Evolutionary conservation across 2,888 invertebrate genomes (phyloP), one percentile per base, ranked within the genome.

Genomic region (Ormyrus rosae): DNA sequence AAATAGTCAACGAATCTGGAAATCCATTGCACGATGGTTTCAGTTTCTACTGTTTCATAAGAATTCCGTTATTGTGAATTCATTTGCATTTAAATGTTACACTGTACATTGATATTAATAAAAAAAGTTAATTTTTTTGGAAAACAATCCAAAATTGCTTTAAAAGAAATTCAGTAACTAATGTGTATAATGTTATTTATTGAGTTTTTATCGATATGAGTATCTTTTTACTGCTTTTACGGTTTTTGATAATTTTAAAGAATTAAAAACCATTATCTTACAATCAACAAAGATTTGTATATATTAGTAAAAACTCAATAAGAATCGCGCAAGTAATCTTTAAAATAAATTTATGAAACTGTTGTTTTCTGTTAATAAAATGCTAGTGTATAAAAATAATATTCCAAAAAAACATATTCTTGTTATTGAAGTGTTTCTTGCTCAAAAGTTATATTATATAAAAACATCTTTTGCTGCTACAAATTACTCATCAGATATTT

Each of bases 41-140:
- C 48, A 13, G n/a, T 76, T 80, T 71, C 67, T 67, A 51, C 10
- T 48, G 6, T 65, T 48, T 61, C 11, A 19, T 68, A 6, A 69
- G 72, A 55, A 77, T 81, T 81, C 77, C 56, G 67, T 73, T 77
- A 68, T 71, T 61, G 50, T 9, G 61, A 80, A 80, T 76, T 80
- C 61, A 46, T 72, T 56, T 72, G 71, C 65, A 76, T 80, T 76
- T 80, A 71, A 56, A 74, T 45, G 11, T 48, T 34, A 46, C n/a
- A 64, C 10, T 51, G 46, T 72, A 72, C 48, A 45, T 72, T 61
- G 61, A 46, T 46, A 73, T 46, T 45, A 48, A 70, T n/a, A 19
- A 53, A 10, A 10, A 13, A 11, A 3, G 9, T 6, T 58, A 64
- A 58, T 34, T 58, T 11, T 48, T 69, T 70, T 64, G 13, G 58